phyloP scores from a whole-genome alignment of 2,888 invertebrate genomes.

The Noctua comes region DNA sequence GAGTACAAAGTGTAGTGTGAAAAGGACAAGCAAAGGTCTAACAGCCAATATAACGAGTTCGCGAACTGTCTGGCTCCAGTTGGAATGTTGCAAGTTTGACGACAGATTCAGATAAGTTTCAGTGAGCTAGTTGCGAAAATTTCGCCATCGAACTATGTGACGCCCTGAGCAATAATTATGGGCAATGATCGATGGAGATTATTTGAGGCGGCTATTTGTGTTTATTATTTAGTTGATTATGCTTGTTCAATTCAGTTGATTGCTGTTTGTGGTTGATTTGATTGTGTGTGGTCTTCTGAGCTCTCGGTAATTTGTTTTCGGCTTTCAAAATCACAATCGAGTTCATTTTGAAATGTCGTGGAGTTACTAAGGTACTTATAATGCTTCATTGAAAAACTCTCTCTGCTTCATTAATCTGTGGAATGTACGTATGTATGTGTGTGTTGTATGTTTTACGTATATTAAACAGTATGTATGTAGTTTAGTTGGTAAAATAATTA shows the following conservation, averaged over 20 bases:
- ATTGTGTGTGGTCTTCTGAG: not conserved
- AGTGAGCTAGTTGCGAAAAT: slow-evolving; percentile 62
- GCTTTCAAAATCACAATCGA: not conserved
- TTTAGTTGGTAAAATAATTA: too few species aligned
- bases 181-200: slow-evolving; percentile 27
- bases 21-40: slow-evolving; percentile 71
- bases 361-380: not conserved
- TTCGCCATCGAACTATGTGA: slow-evolving; percentile 73
- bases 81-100: slow-evolving; percentile 79
- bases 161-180: slow-evolving; percentile 51
- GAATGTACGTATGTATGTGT: too few species aligned
- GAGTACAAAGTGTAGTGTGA: slow-evolving; percentile 61
- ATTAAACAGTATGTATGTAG: too few species aligned
- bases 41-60: slow-evolving; percentile 78
- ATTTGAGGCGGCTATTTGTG: slow-evolving; percentile 30
- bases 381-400: not conserved
- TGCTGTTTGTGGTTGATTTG: slow-evolving; percentile 2
- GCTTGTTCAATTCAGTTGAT: slow-evolving; percentile 9
- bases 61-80: slow-evolving; percentile 74
- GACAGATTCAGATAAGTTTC: slow-evolving; percentile 75
- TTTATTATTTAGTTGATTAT: slow-evolving; percentile 28
- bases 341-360: not conserved
- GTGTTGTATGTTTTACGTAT: too few species aligned
- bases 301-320: not conserved
- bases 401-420: too few species aligned